Base-by-base conservation (phyloP, 2,888 invertebrate species). In the Micoletzkya japonica region DNA sequence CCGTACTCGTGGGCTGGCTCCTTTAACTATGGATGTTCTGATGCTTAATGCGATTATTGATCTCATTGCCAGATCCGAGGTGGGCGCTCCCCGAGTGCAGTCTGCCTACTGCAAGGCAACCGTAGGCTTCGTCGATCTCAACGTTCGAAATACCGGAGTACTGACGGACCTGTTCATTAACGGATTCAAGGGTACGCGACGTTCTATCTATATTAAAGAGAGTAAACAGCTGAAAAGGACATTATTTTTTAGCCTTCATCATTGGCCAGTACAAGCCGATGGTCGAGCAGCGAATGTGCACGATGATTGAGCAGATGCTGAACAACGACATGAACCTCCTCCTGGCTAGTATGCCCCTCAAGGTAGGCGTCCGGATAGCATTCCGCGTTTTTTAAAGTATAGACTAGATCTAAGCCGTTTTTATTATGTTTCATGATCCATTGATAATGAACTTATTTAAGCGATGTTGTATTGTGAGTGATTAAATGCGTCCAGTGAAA, bases 101-200 rank as follows among this genome's bases (percentile, higher is more conserved):
- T 79, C 81, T 24, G 78, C 79, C 34, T 78, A 74, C 57, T 84
- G 84, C 66, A 75, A 77, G 54, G 73, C 82, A 26, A 72, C 79
- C 10, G 78, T 84, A 52, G 84, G 84, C 24, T 84, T 85, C 61
- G 84, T 84, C 24, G 84, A 84, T 71, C 64, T 84, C 71, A 84
- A 82, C 70, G 84, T 84, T 4, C 63, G 84, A 49, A 84, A 84
- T 75, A 84, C 84, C 6, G 84, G 84, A 32, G 82, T 84, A 32
- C 74, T 84, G 39, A 84, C 84, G 7, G 84, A 84, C 72, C 84
- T 84, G 73, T 85, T 84, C 74, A 84, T 84, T 57, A 83, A 83
- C 60, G 81, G 83, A 10, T 83, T 83, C 70, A 83, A 83, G 75
- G 77, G 83, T 83, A 20, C 36, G 70, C 60, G 3, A 14, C 10